Evolutionary conservation across 2,888 invertebrate species (phyloP), one percentile per base, ranked within the genome.

Genomic region (Leptopterna dolabrata): DNA sequence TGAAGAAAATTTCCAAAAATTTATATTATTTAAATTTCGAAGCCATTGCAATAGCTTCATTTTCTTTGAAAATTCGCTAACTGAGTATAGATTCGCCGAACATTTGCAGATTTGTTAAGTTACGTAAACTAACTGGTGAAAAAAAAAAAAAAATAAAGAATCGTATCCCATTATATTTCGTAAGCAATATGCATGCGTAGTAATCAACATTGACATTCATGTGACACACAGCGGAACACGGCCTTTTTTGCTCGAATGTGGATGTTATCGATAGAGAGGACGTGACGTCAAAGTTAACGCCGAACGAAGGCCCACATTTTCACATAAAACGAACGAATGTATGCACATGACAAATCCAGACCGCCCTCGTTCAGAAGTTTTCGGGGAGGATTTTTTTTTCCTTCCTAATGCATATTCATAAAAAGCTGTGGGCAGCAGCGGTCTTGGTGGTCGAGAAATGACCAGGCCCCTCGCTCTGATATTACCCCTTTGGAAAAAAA

Each of bases 351-450:
- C 76, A 43, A 76, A 76, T 43, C 36, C n/a, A 6, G 16, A 16
- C n/a, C 1, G 76, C 71, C 71, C 36, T 3, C 76, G 76, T 29
- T 36, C 43, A 9, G 19, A n/a, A 76, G 36, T 76, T 76, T 76
- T 76, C 14, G 76, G 76, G n/a, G n/a, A n/a, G n/a, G n/a, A n/a
- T n/a, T n/a, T 16, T 41, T 16, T 16, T 43, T 29, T 36, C 36
- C 29, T 70, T 70, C 11, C 36, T 24, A 63, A 76, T 76, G 76
- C 76, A 76, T 76, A 76, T 76, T 36, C 76, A 76, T 76, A 76
- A 43, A 36, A 43, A 76, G 76, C 36, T 3, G 76, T 76, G 63
- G 63, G 36, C 9, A n/a, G n/a, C n/a, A n/a, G n/a, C n/a, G 76
- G 76, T 27, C 29, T 71, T 36, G 71, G 29, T 27, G 29, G 14